A percentile compares a stretch with the other conserved stretches of the same genome.
These are phyloP conservation scores for Papilio polyxenes DNA, from an alignment of 1,140 invertebrate genomes.

Conservation along the genomic window DNA sequence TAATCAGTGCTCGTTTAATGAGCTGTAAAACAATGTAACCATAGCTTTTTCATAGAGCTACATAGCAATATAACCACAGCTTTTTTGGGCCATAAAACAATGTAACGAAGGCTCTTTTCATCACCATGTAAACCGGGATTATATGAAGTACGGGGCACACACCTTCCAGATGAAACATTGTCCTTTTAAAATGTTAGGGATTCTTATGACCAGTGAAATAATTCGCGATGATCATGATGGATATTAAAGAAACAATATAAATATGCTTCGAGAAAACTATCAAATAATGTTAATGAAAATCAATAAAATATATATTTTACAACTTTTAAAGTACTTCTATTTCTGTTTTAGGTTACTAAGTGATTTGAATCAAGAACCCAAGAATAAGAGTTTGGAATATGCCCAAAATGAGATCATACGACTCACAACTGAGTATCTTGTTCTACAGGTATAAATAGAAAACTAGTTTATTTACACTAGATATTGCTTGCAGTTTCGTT, in stretches of 20 bases:
- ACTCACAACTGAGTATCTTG: conserved; percentile 90
- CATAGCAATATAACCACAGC: conserved; percentile 21
- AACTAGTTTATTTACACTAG: conserved; percentile 35
- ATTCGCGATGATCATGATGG: no score
- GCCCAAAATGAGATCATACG: conserved; percentile 92
- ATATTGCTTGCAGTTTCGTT: not conserved
- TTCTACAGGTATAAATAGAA: conserved; percentile 76
- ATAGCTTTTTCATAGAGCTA: conserved; percentile 29
- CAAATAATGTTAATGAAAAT: no score
- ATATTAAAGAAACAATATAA: no score
- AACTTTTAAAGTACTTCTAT: not conserved
- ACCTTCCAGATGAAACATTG: no score
- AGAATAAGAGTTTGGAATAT: conserved; percentile 88
- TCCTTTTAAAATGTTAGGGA: no score
- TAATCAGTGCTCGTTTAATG: no score
- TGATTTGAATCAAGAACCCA: conserved; percentile 85
- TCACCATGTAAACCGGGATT: no score
- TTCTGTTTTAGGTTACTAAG: conserved; percentile 82
- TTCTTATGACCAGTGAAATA: no score
- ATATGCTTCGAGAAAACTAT: no score
- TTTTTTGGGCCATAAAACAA: conserved; percentile 25
- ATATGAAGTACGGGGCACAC: no score
- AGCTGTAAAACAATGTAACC: conserved; percentile 34
- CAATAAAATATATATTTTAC: not conserved
- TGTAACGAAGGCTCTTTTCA: not conserved